These are phyloP conservation scores for Schizotus pectinicornis DNA, from an alignment of 2,888 invertebrate genomes.

Conservation along the genomic window DNA sequence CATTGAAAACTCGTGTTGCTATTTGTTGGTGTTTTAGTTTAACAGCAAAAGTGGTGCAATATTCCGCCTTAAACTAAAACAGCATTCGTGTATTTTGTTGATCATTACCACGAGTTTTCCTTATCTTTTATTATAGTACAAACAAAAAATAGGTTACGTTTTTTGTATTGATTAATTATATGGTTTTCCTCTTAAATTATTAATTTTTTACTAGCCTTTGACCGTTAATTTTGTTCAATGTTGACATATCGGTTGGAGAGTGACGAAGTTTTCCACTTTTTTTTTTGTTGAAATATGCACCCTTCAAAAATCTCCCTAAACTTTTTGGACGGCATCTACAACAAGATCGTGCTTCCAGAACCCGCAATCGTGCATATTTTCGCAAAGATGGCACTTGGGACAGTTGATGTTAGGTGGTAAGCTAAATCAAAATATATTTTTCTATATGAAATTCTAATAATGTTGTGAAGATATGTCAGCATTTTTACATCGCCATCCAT, in stretches of 20 bases:
- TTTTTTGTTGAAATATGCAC: constrained; percentile 17
- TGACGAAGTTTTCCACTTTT: constrained; percentile 7
- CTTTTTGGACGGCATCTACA: constrained; percentile 5
- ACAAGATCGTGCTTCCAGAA: constrained; percentile 13
- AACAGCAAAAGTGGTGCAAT: constrained; percentile 40
- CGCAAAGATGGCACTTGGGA: background rate
- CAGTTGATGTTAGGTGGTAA: constrained; percentile 9
- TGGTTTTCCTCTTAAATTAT: constrained; percentile 32
- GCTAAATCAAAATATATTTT: constrained; percentile 39
- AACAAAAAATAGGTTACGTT: constrained; percentile 44
- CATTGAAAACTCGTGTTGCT: constrained; percentile 30
- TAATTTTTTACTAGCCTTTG: constrained; percentile 26
- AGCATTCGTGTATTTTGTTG: constrained; percentile 34
- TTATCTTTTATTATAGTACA: constrained; percentile 49
- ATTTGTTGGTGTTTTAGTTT: constrained; percentile 40
- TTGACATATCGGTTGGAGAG: constrained; percentile 47
- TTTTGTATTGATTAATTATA: constrained; percentile 42
- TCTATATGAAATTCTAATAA: constrained; percentile 40
- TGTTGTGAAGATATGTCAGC: constrained; percentile 55
- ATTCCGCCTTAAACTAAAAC: constrained; percentile 41
- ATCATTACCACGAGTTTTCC: constrained; percentile 28
- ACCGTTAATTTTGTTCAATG: constrained; percentile 38
- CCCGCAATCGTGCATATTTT: background rate
- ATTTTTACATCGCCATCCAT: constrained; percentile 47
- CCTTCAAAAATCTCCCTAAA: background rate